Percentiles rank a stretch among this genome's conserved stretches.
Conservation (phyloP, 2,113 vertebrate species). For the Synodontis membranacea region DNA sequence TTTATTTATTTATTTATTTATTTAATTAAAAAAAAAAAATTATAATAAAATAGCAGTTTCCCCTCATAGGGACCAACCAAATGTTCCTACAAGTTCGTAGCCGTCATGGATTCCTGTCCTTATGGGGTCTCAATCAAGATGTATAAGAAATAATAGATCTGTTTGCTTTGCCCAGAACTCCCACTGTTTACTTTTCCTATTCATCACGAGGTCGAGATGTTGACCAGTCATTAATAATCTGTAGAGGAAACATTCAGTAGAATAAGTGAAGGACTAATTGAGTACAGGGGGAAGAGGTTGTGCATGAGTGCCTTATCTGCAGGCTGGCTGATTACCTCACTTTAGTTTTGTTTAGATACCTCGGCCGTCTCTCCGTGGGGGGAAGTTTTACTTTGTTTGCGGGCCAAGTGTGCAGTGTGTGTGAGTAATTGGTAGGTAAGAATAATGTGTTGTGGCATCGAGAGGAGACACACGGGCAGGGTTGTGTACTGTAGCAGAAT, state of each 20-base stretch:
- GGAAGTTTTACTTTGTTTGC: constrained; percentile 46
- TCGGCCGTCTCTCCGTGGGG: constrained; percentile 34
- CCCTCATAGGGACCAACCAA: not conserved
- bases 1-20: not conserved
- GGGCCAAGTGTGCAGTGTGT: constrained; percentile 33
- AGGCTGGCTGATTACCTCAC: constrained; percentile 22
- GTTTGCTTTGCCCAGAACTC: constrained; percentile 53
- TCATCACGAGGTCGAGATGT: constrained; percentile 44
- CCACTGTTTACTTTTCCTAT: constrained; percentile 53
- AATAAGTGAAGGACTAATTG: constrained; percentile 54
- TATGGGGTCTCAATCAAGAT: not conserved
- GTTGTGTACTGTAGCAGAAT: constrained; percentile 35
- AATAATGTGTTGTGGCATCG: constrained; percentile 34
- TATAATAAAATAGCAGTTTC: not conserved
- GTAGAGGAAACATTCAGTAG: constrained; percentile 27
- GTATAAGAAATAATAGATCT: constrained; percentile 48
- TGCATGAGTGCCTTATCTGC: constrained; percentile 50
- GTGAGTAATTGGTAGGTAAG: constrained; percentile 40
- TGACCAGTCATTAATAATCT: constrained; percentile 58
- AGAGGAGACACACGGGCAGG: constrained; percentile 33
- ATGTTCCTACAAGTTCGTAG: not conserved
- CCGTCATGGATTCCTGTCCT: not conserved
- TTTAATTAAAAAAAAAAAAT: not conserved
- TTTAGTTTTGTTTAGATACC: constrained; percentile 38
- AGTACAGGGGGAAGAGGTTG: constrained; percentile 37